Percentiles rank a stretch among this genome's conserved stretches.
Evolutionary conservation across 2,113 vertebrate species (phyloP).

Genomic region (Anolis sagrei): DNA sequence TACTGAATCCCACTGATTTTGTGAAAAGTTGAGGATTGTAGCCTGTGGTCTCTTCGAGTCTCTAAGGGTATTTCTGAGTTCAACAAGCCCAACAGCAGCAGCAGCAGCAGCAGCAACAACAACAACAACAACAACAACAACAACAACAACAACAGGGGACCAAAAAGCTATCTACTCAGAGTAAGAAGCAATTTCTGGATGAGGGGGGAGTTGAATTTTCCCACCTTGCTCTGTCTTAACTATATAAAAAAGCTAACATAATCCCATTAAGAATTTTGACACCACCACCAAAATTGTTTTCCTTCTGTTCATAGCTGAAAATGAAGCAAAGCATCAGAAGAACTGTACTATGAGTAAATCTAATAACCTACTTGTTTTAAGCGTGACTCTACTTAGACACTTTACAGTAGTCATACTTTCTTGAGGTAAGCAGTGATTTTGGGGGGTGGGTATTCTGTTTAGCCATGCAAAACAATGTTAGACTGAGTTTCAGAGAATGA

Average conservation of each 20-base stretch:
- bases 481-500: not conserved
- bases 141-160: too few relatives aligned
- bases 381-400: not conserved
- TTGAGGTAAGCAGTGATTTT: not conserved
- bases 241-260: rapidly evolving
- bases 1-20: too few relatives aligned
- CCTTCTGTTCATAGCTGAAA: rapidly evolving
- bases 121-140: too few relatives aligned
- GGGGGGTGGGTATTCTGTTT: not conserved
- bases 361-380: not conserved
- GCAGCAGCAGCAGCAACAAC: too few relatives aligned
- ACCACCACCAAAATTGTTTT: not conserved
- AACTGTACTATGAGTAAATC: not conserved
- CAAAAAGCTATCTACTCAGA: not conserved
- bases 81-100: too few relatives aligned
- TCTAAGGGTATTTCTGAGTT: too few relatives aligned
- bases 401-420: not conserved
- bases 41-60: too few relatives aligned
- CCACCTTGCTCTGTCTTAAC: rapidly evolving
- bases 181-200: rapidly evolving
- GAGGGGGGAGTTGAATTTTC: not conserved
- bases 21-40: too few relatives aligned
- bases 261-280: not conserved
- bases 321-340: not conserved
- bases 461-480: rapidly evolving